Percentiles rank a stretch among this genome's conserved stretches.
Conservation (phyloP, 2,888 invertebrate genomes). For the Thymelicus sylvestris region DNA sequence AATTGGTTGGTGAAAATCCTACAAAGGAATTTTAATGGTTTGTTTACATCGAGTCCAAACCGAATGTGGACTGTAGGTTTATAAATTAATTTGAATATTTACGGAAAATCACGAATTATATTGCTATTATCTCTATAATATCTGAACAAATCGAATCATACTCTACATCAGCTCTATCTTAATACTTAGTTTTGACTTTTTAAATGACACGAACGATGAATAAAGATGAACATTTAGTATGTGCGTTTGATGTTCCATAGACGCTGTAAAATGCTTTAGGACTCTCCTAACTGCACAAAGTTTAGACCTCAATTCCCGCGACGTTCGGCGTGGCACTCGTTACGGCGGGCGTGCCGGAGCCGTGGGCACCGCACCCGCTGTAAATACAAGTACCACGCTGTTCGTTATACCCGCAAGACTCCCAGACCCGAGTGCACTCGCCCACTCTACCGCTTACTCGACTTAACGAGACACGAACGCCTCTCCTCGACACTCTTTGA, state of each 20-base stretch:
- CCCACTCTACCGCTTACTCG: slow-evolving; percentile 70
- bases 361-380: slow-evolving; percentile 44
- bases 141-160: background rate
- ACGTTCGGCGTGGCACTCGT: background rate
- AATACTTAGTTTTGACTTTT: no score
- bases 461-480: slow-evolving; percentile 73
- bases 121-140: background rate
- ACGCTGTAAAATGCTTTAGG: background rate
- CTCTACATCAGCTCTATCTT: no score
- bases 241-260: background rate
- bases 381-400: slow-evolving; percentile 65
- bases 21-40: no score
- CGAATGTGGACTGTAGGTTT: no score
- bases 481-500: slow-evolving; percentile 66
- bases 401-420: slow-evolving; percentile 78
- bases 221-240: background rate
- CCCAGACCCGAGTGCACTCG: slow-evolving; percentile 66
- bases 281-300: background rate
- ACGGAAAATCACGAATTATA: background rate
- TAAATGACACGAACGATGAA: no score
- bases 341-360: background rate
- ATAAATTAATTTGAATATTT: no score
- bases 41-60: no score
- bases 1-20: no score
- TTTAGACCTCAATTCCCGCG: background rate